These are phyloP conservation scores for Drosophila nikananu DNA, from an alignment of 1,140 invertebrate species.

Conservation along the genomic window DNA sequence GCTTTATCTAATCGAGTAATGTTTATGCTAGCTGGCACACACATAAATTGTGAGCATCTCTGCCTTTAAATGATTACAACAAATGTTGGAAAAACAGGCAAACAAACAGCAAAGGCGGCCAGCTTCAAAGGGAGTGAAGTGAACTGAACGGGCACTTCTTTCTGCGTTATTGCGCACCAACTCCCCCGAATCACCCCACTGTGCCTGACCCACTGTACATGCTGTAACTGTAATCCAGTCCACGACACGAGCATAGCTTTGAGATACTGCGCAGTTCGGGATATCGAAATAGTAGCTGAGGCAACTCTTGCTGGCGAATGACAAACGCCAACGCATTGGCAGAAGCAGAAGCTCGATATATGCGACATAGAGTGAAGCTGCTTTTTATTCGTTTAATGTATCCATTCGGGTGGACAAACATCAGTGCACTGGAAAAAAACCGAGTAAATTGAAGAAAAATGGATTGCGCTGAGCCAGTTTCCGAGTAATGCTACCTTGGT, in stretches of 20 bases:
- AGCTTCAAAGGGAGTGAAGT: conserved; percentile 57
- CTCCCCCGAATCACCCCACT: conserved; percentile 14
- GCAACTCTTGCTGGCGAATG: conserved; percentile 15
- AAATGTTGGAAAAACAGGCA: conserved; percentile 56
- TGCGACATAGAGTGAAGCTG: conserved; percentile 39
- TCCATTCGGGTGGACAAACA: conserved; percentile 20
- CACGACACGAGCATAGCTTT: conserved; percentile 47
- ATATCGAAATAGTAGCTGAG: conserved; percentile 23
- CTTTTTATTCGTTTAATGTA: conserved; percentile 30
- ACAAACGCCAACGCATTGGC: conserved; percentile 54
- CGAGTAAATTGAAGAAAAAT: not conserved
- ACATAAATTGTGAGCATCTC: conserved; percentile 47
- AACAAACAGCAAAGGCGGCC: conserved; percentile 19
- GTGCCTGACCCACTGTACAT: conserved; percentile 7
- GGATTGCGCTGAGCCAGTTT: too few relatives aligned
- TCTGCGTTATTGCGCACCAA: conserved; percentile 66
- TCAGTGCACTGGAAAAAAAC: not conserved
- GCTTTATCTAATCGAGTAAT: conserved; percentile 61
- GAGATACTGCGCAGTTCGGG: conserved; percentile 62
- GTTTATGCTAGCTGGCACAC: conserved; percentile 54
- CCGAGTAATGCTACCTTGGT: too few relatives aligned
- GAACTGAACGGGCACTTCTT: conserved; percentile 39
- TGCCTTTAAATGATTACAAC: conserved; percentile 26
- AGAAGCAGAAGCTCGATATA: conserved; percentile 25
- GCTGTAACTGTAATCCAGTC: conserved; percentile 3